These are phyloP conservation scores for Cassiopea andromeda DNA, from an alignment of 30 jellyfish, hydroid and myxozoan species.

Conservation along the genomic window DNA sequence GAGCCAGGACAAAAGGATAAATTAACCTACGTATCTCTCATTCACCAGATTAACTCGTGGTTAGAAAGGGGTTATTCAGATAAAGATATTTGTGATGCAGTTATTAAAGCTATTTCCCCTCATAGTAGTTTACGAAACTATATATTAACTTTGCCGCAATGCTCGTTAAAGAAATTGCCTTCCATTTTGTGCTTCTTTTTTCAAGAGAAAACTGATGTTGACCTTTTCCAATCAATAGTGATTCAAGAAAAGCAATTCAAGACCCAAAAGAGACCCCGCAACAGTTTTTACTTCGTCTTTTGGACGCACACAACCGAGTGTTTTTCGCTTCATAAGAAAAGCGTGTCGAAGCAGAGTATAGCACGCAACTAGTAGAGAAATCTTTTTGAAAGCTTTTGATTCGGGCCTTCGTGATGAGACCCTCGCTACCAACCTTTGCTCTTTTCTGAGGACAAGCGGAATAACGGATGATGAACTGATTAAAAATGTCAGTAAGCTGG, in stretches of 20 bases:
- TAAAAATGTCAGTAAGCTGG: slow-evolving; percentile 4
- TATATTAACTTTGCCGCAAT: neutral
- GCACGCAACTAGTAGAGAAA: neutral
- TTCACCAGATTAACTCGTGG: no score
- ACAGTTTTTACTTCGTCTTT: slow-evolving; percentile 10
- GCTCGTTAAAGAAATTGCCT: neutral
- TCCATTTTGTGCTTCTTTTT: neutral
- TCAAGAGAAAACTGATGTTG: neutral
- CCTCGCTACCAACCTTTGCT: neutral
- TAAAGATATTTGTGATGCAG: no score
- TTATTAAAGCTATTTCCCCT: slow-evolving; percentile 3
- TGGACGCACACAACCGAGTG: neutral
- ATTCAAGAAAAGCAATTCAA: neutral
- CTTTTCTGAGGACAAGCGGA: neutral
- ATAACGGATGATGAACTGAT: slow-evolving; percentile 15
- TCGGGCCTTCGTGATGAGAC: slow-evolving; percentile 1
- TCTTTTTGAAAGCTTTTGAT: slow-evolving; percentile 4
- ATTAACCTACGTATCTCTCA: no score
- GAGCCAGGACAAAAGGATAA: no score
- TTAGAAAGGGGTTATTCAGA: no score
- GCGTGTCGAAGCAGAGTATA: neutral
- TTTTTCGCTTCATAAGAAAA: slow-evolving; percentile 14
- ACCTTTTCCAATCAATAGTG: neutral
- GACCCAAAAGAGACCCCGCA: slow-evolving; percentile 7
- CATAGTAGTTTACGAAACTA: slow-evolving; percentile 2